phyloP scores from a whole-genome alignment of 2,888 invertebrate genomes.

The Anticlea derivata region DNA sequence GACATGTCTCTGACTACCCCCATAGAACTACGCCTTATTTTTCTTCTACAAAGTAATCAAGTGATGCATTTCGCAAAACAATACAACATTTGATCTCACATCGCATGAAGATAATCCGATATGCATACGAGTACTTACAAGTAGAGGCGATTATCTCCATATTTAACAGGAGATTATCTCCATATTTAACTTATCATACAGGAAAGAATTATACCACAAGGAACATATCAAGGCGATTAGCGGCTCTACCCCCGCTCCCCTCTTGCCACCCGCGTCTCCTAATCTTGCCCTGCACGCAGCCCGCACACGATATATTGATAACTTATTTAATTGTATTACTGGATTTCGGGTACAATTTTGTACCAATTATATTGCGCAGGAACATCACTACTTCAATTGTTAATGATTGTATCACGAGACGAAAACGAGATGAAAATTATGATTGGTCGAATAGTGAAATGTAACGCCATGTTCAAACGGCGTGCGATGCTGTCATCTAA shows the following conservation, averaged over 20 bases:
- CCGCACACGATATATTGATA: constrained; percentile 58
- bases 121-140: too few relatives aligned
- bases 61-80: too few relatives aligned
- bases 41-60: too few relatives aligned
- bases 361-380: too few relatives aligned
- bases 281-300: constrained; percentile 70
- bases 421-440: not conserved
- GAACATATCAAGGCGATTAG: constrained; percentile 37
- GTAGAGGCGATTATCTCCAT: too few relatives aligned
- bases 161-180: constrained; percentile 5
- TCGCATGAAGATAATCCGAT: too few relatives aligned
- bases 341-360: constrained; percentile 6
- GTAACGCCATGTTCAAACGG: too few relatives aligned
- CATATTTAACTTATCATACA: constrained; percentile 14
- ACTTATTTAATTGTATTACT: constrained; percentile 53
- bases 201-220: constrained; percentile 30
- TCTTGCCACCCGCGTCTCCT: constrained; percentile 46
- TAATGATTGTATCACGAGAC: not conserved
- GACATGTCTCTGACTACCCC: too few relatives aligned
- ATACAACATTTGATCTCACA: too few relatives aligned
- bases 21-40: too few relatives aligned
- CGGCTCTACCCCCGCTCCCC: constrained; percentile 39
- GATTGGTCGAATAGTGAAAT: not conserved
- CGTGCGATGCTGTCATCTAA: too few relatives aligned
- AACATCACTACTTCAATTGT: constrained; percentile 5